These are phyloP conservation scores for Mesembrinibis cayennensis DNA, from an alignment of 2,113 vertebrate genomes.

Conservation along the genomic window DNA sequence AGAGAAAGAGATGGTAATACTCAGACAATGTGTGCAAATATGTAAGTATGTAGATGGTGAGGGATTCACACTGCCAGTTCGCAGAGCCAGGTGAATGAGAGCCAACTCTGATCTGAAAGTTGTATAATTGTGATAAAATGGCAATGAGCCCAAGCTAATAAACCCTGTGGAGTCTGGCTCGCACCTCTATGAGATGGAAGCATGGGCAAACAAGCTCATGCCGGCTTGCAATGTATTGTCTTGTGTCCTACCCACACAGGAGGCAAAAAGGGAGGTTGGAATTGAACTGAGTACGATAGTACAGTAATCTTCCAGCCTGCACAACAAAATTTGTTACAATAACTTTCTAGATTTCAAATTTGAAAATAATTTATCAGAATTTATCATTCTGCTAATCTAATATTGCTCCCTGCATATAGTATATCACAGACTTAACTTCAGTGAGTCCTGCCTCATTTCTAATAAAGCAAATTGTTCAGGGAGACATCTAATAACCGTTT, in stretches of 20 bases:
- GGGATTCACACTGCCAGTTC: not conserved
- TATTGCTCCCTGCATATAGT: not conserved
- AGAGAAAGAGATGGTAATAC: conserved; percentile 16
- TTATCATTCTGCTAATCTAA: not conserved
- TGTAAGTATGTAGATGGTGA: conserved; percentile 23
- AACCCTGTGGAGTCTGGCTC: conserved; percentile 18
- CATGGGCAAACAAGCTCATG: conserved; percentile 6
- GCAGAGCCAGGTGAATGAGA: not conserved
- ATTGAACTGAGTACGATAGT: not conserved
- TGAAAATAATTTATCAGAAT: not conserved
- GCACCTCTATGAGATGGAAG: not conserved
- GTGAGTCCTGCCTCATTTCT: not conserved
- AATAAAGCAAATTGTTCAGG: not conserved
- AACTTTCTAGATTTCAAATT: not conserved
- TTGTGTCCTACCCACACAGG: not conserved
- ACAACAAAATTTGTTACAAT: not conserved
- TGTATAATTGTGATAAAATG: conserved; percentile 42
- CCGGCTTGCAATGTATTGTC: not conserved
- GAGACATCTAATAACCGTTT: not conserved
- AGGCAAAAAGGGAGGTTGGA: not conserved
- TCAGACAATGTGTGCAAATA: conserved; percentile 35
- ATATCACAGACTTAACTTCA: not conserved
- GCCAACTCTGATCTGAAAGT: conserved; percentile 25
- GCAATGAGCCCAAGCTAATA: conserved; percentile 35
- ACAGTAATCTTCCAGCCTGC: not conserved